Conservation (phyloP, 2,113 vertebrate genomes). For the Pelvicachromis taeniatus region DNA sequence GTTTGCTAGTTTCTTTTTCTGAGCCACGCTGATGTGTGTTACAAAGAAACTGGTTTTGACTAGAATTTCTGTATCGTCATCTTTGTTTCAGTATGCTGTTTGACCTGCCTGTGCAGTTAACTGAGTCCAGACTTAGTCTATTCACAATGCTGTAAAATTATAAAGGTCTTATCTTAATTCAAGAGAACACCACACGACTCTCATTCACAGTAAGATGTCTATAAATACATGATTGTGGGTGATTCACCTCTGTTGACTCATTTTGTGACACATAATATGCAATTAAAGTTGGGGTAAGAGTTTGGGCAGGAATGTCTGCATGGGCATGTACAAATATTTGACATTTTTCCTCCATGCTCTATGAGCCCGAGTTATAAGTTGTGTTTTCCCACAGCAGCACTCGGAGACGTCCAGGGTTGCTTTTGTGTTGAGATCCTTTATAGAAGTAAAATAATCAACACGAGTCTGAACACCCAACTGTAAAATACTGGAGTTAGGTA, state of each 20-base stretch:
- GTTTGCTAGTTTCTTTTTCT: background rate
- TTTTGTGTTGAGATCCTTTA: background rate
- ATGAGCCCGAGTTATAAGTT: background rate
- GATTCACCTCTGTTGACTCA: background rate
- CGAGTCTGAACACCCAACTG: background rate
- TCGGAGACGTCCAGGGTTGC: background rate
- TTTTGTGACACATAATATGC: background rate
- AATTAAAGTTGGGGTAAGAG: background rate
- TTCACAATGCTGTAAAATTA: background rate
- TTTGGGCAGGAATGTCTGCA: background rate
- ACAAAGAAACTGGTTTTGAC: background rate
- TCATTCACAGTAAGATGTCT: background rate
- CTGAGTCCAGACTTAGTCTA: background rate
- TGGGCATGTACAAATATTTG: background rate
- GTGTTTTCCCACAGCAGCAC: background rate
- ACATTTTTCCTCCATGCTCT: background rate
- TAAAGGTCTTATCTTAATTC: background rate
- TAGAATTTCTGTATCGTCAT: background rate
- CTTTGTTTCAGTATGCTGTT: background rate
- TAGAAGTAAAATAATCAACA: background rate
- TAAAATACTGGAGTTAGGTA: background rate
- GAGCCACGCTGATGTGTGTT: background rate
- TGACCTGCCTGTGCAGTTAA: background rate
- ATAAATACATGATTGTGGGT: background rate
- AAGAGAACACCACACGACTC: background rate